Evolutionary conservation across 2,888 invertebrate species (phyloP).

Genomic region (Drosophila algonquin): DNA sequence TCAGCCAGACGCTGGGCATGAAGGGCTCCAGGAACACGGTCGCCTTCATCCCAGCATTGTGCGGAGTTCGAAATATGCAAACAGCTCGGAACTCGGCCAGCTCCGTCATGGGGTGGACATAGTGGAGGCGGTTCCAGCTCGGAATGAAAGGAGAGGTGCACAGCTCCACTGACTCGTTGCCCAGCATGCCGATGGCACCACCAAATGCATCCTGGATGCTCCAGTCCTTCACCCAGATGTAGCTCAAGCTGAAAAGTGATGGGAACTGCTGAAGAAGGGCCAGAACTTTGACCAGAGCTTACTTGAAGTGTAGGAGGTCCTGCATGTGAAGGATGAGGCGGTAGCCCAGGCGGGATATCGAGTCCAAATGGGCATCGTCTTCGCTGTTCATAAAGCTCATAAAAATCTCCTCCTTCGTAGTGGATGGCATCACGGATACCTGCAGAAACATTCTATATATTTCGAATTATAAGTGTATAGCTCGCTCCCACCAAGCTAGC

Average conservation of each 20-base stretch:
- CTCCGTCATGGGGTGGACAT: conserved; percentile 52
- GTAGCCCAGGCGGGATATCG: conserved; percentile 70
- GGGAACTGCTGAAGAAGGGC: background rate
- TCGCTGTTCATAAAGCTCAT: conserved; percentile 62
- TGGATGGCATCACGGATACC: conserved; percentile 63
- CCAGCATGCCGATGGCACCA: conserved; percentile 76
- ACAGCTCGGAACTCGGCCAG: conserved; percentile 80
- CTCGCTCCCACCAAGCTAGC: conserved; percentile 71
- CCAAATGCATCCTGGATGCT: conserved; percentile 71
- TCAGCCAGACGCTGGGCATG: conserved; percentile 85
- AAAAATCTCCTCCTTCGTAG: conserved; percentile 53
- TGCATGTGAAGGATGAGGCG: conserved; percentile 59
- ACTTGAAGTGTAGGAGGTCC: conserved; percentile 78
- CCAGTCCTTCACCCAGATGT: conserved; percentile 66
- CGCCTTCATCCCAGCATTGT: conserved; percentile 85
- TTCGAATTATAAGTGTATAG: background rate
- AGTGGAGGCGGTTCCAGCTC: conserved; percentile 54
- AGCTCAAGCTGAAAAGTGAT: conserved; percentile 53
- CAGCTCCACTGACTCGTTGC: conserved; percentile 68
- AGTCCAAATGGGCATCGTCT: conserved; percentile 67
- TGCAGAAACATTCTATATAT: conserved; percentile 3
- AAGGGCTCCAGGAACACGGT: conserved; percentile 87
- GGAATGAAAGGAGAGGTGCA: conserved; percentile 58
- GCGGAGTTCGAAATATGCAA: conserved; percentile 86
- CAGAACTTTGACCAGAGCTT: background rate